Conservation (phyloP, 1,140 invertebrate genomes). For the Drosophila biarmipes region DNA sequence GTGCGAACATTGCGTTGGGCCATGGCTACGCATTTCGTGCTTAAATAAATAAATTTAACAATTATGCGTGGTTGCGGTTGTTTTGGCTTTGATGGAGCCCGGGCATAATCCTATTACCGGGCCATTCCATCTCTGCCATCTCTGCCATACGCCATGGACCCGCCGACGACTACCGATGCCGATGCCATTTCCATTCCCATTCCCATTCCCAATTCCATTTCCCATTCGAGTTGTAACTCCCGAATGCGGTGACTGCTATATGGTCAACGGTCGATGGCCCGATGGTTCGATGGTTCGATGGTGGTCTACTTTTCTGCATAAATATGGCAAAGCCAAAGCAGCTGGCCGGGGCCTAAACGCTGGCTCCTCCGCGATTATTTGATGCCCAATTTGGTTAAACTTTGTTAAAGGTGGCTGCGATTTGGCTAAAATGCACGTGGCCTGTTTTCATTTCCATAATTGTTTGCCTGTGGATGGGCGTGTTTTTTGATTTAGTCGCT, state of each 20-base stretch:
- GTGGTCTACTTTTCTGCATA: slow-evolving; percentile 49
- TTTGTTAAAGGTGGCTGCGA: slow-evolving; percentile 30
- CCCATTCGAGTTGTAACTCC: slow-evolving; percentile 20
- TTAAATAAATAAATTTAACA: slow-evolving; percentile 83
- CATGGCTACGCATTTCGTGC: slow-evolving; percentile 66
- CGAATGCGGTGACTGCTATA: slow-evolving; percentile 27
- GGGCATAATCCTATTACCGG: slow-evolving; percentile 75
- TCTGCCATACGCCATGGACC: slow-evolving; percentile 33
- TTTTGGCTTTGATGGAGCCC: slow-evolving; percentile 80
- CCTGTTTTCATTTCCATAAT: slow-evolving; percentile 17
- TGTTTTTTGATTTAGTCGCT: neutral
- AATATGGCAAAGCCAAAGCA: slow-evolving; percentile 40
- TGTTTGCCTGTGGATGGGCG: neutral
- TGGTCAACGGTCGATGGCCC: slow-evolving; percentile 1
- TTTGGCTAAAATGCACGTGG: slow-evolving; percentile 5
- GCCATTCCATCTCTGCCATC: slow-evolving; percentile 39
- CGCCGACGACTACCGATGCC: neutral
- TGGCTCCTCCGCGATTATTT: slow-evolving; percentile 23
- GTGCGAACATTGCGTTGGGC: slow-evolving; percentile 24
- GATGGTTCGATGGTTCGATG: slow-evolving; percentile 12
- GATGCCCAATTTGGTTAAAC: slow-evolving; percentile 26
- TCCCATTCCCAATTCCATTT: neutral
- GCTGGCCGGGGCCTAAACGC: slow-evolving; percentile 12
- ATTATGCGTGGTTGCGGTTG: slow-evolving; percentile 81
- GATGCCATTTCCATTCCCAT: slow-evolving; percentile 1